A percentile compares a stretch with the other conserved stretches of the same genome.
Conservation (phyloP, 1,140 invertebrate genomes). For the Drosophila paulistorum region DNA sequence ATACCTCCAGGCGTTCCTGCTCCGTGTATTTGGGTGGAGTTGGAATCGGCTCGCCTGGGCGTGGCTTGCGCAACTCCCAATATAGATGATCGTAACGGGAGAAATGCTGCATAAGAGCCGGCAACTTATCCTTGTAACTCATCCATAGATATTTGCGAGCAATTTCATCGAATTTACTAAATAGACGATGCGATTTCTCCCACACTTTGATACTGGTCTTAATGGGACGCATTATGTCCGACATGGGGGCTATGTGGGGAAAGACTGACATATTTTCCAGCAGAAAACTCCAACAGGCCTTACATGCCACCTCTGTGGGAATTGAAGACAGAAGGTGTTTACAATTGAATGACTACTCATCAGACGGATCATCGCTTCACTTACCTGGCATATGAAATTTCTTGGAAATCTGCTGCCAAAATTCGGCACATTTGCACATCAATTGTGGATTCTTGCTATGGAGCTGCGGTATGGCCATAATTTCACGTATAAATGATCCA, state of each 20-base stretch:
- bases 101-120: conserved; percentile 43
- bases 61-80: conserved; percentile 38
- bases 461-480: conserved; percentile 63
- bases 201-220: conserved; percentile 46
- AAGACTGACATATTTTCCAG: conserved; percentile 53
- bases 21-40: not conserved
- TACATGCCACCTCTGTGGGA: conserved; percentile 36
- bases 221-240: conserved; percentile 60
- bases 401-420: conserved; percentile 51
- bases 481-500: conserved; percentile 55
- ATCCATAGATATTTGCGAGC: conserved; percentile 60
- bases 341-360: no score
- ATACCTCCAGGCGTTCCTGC: conserved; percentile 40
- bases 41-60: conserved; percentile 22
- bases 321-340: no score
- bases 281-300: conserved; percentile 60
- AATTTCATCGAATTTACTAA: conserved; percentile 60
- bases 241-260: conserved; percentile 61
- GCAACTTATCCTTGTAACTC: conserved; percentile 39
- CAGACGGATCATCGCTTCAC: not conserved
- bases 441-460: conserved; percentile 40
- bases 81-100: conserved; percentile 48
- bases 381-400: conserved; percentile 62
- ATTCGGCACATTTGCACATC: not conserved
- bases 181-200: conserved; percentile 54